Conservation (phyloP, 2,113 vertebrate species). For the Mystacornis crossleyi region DNA sequence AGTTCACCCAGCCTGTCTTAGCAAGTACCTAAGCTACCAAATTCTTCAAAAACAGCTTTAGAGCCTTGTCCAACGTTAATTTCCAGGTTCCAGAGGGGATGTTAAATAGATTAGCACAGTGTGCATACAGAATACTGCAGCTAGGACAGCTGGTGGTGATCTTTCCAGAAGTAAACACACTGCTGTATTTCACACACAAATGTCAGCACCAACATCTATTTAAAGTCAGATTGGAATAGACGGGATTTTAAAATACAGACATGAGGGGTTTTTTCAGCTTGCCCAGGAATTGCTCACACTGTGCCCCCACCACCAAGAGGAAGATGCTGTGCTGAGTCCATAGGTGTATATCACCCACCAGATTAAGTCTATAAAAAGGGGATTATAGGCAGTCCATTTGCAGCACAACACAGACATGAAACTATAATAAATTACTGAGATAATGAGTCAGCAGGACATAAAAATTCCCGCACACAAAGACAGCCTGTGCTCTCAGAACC, state of each 20-base stretch:
- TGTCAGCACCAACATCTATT: neutral
- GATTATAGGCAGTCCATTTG: slow-evolving; percentile 42
- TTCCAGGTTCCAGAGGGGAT: neutral
- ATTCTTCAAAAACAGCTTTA: neutral
- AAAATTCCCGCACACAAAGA: neutral
- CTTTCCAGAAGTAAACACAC: slow-evolving; percentile 66
- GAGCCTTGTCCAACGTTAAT: neutral
- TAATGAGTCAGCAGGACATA: slow-evolving; percentile 35
- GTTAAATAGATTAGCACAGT: neutral
- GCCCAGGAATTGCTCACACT: neutral
- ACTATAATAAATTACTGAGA: slow-evolving; percentile 23
- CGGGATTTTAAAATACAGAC: neutral
- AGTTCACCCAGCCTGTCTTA: neutral
- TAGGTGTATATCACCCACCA: neutral
- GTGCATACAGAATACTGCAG: neutral
- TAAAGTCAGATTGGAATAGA: neutral
- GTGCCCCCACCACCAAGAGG: neutral
- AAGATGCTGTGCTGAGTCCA: neutral
- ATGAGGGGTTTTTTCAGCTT: neutral
- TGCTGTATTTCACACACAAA: neutral
- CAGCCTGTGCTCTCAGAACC: neutral
- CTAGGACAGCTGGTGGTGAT: slow-evolving; percentile 21
- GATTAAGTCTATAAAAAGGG: slow-evolving; percentile 42
- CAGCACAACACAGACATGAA: slow-evolving; percentile 37
- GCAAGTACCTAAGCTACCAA: neutral